Percentiles rank a stretch among this genome's conserved stretches.
Evolutionary conservation across 2,113 vertebrate genomes (phyloP).

Genomic region (Aythya baeri): DNA sequence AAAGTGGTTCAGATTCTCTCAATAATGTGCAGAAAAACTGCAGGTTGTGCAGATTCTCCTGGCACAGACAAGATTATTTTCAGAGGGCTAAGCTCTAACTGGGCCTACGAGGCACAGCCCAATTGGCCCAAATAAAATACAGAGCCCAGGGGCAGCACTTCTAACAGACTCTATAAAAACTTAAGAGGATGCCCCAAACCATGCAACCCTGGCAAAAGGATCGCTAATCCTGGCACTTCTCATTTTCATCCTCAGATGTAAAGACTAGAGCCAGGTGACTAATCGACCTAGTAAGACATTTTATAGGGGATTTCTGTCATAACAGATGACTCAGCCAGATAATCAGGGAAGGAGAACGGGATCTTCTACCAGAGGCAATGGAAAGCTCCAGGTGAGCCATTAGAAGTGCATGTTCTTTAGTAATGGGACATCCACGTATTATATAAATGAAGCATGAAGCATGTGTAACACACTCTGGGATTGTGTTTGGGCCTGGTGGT

Average conservation of each 20-base stretch:
- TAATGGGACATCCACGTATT: not conserved
- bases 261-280: not conserved
- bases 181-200: not conserved
- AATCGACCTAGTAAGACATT: not conserved
- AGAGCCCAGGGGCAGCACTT: not conserved
- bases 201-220: not conserved
- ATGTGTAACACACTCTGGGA: not conserved
- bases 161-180: not conserved
- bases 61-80: not conserved
- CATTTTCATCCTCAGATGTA: not conserved
- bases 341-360: not conserved
- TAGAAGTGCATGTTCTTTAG: not conserved
- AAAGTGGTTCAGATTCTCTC: not conserved
- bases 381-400: not conserved
- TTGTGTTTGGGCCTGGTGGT: not conserved
- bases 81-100: not conserved
- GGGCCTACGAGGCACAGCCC: no score
- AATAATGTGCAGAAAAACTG: not conserved
- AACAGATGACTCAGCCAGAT: not conserved
- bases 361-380: not conserved
- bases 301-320: not conserved
- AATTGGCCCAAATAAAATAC: not conserved
- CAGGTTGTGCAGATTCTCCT: not conserved
- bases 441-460: accelerated
- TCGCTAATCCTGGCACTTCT: not conserved